Conservation (phyloP, 2,888 invertebrate species). For the Acanthacorydalis orientalis region DNA sequence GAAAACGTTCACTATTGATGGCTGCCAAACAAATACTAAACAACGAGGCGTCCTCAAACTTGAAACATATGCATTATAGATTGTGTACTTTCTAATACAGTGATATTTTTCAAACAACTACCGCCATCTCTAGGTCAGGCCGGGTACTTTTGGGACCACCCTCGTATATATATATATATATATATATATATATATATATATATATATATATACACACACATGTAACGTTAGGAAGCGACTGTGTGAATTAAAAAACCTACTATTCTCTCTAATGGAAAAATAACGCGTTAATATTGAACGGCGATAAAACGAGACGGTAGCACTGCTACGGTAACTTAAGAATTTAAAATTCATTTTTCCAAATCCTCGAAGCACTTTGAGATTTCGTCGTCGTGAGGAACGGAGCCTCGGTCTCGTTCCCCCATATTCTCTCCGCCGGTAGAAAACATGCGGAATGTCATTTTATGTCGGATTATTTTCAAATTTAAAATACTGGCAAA, state of each 20-base stretch:
- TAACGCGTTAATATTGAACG: slow-evolving; percentile 5
- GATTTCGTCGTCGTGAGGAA: not conserved
- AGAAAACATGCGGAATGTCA: slow-evolving; percentile 31
- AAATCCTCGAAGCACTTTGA: slow-evolving; percentile 21
- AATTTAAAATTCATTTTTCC: slow-evolving; percentile 30
- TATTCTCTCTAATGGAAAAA: slow-evolving; percentile 23
- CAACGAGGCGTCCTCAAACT: no score
- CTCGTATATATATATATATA: no score
- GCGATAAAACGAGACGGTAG: slow-evolving; percentile 12
- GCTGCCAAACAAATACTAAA: no score
- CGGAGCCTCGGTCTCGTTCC: not conserved
- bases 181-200: no score
- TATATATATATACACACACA: no score
- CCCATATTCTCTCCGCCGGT: slow-evolving; percentile 25
- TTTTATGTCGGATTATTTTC: slow-evolving; percentile 33
- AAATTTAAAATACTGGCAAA: slow-evolving; percentile 29
- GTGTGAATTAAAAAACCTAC: slow-evolving; percentile 32
- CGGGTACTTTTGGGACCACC: no score
- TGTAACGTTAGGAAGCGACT: slow-evolving; percentile 17
- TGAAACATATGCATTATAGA: no score
- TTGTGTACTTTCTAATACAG: no score
- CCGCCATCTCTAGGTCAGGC: no score
- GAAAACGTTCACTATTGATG: no score
- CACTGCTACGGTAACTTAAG: slow-evolving; percentile 22
- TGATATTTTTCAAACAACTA: no score